These are phyloP conservation scores for Acheta domesticus DNA, from an alignment of 2,888 invertebrate genomes.

Conservation along the genomic window DNA sequence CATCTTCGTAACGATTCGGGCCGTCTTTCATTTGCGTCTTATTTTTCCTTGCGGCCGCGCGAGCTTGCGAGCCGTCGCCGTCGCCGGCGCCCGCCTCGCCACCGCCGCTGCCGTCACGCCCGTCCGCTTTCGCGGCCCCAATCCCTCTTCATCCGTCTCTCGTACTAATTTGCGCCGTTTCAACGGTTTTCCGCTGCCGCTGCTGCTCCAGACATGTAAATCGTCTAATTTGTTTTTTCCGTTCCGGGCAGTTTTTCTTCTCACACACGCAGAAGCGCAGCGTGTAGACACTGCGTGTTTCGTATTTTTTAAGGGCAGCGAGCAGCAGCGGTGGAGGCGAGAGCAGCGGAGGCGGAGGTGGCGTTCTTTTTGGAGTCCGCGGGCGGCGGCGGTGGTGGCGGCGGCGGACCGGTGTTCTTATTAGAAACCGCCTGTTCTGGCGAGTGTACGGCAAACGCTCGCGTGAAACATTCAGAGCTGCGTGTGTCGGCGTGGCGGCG, in stretches of 20 bases:
- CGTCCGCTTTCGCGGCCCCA: background rate
- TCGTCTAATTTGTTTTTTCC: conserved; percentile 18
- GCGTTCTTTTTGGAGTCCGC: background rate
- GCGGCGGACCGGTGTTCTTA: background rate
- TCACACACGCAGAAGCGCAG: background rate
- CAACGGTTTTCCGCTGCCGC: conserved; percentile 18
- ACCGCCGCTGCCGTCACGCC: background rate
- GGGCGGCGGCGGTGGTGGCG: background rate
- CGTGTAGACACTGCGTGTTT: conserved; percentile 9
- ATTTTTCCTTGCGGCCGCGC: background rate
- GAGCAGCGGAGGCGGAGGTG: background rate
- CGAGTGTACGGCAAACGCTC: background rate
- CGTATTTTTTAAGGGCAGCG: background rate
- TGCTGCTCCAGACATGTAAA: conserved; percentile 18
- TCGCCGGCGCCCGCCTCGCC: background rate
- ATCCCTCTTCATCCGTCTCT: conserved; percentile 18
- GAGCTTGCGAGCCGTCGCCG: too few relatives aligned
- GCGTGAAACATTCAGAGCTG: background rate
- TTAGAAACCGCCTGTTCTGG: background rate
- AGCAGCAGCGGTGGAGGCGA: background rate
- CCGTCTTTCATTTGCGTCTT: conserved; percentile 18
- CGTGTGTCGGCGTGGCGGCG: background rate
- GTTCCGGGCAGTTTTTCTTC: conserved; percentile 7
- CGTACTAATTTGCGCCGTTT: conserved; percentile 1
- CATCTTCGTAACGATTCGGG: conserved; percentile 9